Evolutionary conservation across 2,888 invertebrate genomes (phyloP), one percentile per base, ranked within the genome.

Genomic region (Diplazon laetatorius): DNA sequence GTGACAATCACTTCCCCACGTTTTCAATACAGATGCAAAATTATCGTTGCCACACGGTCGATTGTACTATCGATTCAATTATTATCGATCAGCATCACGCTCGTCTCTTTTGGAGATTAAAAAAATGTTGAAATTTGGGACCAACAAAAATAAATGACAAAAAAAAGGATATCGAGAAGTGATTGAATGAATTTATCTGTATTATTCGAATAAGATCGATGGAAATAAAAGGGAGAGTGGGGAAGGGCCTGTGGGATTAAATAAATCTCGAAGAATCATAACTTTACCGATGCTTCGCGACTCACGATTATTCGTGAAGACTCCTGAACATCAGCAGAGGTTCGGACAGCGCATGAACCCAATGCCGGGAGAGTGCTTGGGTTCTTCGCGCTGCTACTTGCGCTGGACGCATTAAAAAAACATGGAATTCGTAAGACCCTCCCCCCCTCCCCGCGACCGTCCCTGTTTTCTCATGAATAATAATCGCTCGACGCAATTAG

Each of bases 381-480:
- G 30, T n/a, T n/a, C n/a, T n/a, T n/a, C 35, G 30, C 30, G 42
- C 18, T 63, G 30, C 42, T 63, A 30, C 55, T 48, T 25, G 44
- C 69, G 68, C 55, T 35, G 62, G 66, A 73, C 39, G 77, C 74
- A 82, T 79, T 80, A 81, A 82, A 82, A 82, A 81, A 81, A 81
- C 80, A 79, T 80, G 79, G 80, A 80, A 82, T 82, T 81, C 81
- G 79, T 76, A 77, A 80, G 79, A 82, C 68, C 79, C 65, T n/a
- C n/a, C n/a, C n/a, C n/a, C n/a, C n/a, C n/a, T n/a, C n/a, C n/a
- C n/a, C n/a, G n/a, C 71, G 78, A 66, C 46, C 74, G 80, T 68
- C 78, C n/a, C 66, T 78, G 82, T 82, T 80, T 80, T 69, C 72
- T 80, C 81, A 82, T 82, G 82, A 82, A 82, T 82, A 82, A 80